phyloP scores from a whole-genome alignment of 2,888 invertebrate species.

The Tuta absoluta region DNA sequence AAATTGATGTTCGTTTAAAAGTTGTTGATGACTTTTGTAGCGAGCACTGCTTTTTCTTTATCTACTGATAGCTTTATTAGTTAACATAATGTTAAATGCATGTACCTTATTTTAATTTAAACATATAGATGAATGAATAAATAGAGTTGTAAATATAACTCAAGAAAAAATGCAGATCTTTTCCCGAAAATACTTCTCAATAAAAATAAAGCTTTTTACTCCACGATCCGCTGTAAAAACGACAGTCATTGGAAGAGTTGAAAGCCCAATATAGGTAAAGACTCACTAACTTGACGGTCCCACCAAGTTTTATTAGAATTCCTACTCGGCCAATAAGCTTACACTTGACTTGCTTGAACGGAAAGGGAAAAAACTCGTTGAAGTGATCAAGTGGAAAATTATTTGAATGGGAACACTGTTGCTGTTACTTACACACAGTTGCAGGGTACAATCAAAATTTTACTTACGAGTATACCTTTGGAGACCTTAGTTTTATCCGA shows the following conservation, averaged over 20 bases:
- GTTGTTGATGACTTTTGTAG: too few relatives aligned
- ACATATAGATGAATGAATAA: too few relatives aligned
- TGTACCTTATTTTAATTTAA: too few relatives aligned
- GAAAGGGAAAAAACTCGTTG: constrained; percentile 52
- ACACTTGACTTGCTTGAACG: constrained; percentile 60
- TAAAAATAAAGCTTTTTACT: background rate
- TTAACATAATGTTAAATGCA: too few relatives aligned
- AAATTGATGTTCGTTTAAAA: too few relatives aligned
- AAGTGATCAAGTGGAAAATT: constrained; percentile 73
- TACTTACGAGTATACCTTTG: too few relatives aligned
- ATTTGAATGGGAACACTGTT: constrained; percentile 48
- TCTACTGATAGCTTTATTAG: too few relatives aligned
- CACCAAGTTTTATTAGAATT: constrained; percentile 66
- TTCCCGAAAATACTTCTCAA: background rate
- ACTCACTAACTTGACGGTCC: constrained; percentile 51
- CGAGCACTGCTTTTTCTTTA: too few relatives aligned
- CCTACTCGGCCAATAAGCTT: constrained; percentile 64
- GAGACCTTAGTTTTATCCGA: background rate
- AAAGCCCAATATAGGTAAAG: constrained; percentile 44
- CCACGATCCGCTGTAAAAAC: constrained; percentile 48
- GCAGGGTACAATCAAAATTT: background rate
- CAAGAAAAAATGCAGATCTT: too few relatives aligned
- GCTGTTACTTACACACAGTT: background rate
- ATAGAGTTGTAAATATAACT: too few relatives aligned
- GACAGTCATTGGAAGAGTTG: constrained; percentile 38